Evolutionary conservation across 1,140 invertebrate genomes (phyloP).

Genomic region (Drosophila murphyi): DNA sequence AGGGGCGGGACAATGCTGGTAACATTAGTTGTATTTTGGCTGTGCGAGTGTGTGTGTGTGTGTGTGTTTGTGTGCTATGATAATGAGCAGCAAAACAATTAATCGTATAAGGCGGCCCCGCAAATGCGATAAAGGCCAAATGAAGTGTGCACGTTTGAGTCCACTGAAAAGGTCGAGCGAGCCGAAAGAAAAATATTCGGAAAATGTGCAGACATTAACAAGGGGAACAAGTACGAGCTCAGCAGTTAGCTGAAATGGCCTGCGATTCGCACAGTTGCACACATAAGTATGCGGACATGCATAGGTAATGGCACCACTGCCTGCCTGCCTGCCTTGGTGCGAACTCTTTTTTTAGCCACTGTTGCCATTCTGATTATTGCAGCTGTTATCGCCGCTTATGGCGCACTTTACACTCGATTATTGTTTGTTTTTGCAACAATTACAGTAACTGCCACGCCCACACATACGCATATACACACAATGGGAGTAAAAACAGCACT

Average conservation of each 20-base stretch:
- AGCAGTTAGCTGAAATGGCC: slow-evolving; percentile 49
- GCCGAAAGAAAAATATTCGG: slow-evolving; percentile 52
- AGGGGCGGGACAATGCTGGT: slow-evolving; percentile 15
- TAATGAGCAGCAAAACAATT: slow-evolving; percentile 74
- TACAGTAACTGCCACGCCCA: slow-evolving; percentile 36
- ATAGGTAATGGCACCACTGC: slow-evolving; percentile 6
- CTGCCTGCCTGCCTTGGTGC: neutral
- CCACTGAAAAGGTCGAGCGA: slow-evolving; percentile 10
- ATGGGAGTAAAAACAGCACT: slow-evolving; percentile 37
- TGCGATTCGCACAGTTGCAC: slow-evolving; percentile 4
- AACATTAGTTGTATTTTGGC: slow-evolving; percentile 58
- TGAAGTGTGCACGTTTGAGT: slow-evolving; percentile 45
- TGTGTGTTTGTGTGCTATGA: slow-evolving; percentile 58
- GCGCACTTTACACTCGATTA: slow-evolving; percentile 28
- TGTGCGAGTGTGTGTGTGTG: slow-evolving; percentile 24
- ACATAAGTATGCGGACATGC: slow-evolving; percentile 11
- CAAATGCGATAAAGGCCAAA: slow-evolving; percentile 60
- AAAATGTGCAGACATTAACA: slow-evolving; percentile 70
- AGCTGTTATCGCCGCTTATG: slow-evolving; percentile 26
- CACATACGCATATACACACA: slow-evolving; percentile 15
- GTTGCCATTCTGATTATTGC: slow-evolving; percentile 43
- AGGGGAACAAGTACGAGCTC: slow-evolving; percentile 17
- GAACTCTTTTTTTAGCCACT: slow-evolving; percentile 28
- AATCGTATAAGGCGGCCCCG: slow-evolving; percentile 56
- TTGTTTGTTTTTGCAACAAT: slow-evolving; percentile 28